phyloP scores from a whole-genome alignment of 2,888 invertebrate genomes.

The Sphaeridia pumilis region DNA sequence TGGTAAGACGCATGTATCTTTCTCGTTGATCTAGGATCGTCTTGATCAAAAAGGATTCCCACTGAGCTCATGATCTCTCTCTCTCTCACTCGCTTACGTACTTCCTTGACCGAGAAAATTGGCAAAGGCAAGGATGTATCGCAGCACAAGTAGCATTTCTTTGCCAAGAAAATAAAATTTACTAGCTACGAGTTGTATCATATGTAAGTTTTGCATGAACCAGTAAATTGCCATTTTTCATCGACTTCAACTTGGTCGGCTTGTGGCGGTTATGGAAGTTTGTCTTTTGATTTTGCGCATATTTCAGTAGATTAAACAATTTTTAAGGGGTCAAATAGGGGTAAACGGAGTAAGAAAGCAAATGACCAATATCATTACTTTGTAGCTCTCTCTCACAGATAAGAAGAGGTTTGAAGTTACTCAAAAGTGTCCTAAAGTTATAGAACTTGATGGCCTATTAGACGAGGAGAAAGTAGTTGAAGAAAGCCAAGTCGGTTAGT shows the following conservation, averaged over 20 bases:
- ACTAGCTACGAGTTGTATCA: too few relatives aligned
- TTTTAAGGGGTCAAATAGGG: neutral
- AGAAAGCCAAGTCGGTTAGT: neutral
- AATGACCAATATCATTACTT: neutral
- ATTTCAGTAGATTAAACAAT: neutral
- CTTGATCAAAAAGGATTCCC: neutral
- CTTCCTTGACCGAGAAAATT: too few relatives aligned
- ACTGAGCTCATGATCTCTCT: neutral
- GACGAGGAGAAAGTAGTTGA: neutral
- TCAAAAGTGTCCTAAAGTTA: neutral
- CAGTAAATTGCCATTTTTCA: neutral
- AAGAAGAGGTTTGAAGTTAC: neutral
- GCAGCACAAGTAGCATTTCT: too few relatives aligned
- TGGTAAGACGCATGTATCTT: slow-evolving; percentile 46
- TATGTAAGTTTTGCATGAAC: too few relatives aligned
- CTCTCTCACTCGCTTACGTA: too few relatives aligned
- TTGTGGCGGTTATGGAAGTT: neutral
- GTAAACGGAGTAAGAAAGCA: neutral
- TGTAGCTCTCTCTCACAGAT: neutral
- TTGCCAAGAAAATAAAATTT: too few relatives aligned
- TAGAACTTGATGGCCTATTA: neutral
- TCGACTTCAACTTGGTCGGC: neutral
- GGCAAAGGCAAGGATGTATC: too few relatives aligned
- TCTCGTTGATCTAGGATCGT: too few relatives aligned
- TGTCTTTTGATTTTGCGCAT: neutral